Evolutionary conservation across 2,888 invertebrate species (phyloP).

Genomic region (Latrodectus elegans): DNA sequence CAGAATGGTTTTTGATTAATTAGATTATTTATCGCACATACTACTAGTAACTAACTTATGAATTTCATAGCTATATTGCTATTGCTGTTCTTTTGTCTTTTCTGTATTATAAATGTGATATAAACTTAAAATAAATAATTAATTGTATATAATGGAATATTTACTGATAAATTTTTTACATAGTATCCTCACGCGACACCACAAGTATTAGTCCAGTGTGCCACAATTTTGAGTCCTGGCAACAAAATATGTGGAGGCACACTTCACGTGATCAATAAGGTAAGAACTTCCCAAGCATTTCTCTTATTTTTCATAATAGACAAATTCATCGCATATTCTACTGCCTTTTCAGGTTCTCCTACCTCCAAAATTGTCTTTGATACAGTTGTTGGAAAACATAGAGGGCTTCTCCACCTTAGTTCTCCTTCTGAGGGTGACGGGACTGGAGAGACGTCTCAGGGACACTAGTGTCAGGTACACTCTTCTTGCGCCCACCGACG

Average conservation of each 20-base stretch:
- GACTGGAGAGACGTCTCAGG: slow-evolving; percentile 73
- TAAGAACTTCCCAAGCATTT: slow-evolving; percentile 4
- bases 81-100: too few species aligned
- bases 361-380: slow-evolving; percentile 77
- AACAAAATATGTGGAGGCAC: slow-evolving; percentile 82
- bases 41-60: too few species aligned
- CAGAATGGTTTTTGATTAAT: too few species aligned
- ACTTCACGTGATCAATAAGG: slow-evolving; percentile 80
- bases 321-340: neutral
- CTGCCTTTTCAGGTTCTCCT: slow-evolving; percentile 71
- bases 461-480: slow-evolving; percentile 77
- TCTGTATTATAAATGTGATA: too few species aligned
- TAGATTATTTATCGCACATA: too few species aligned
- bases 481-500: slow-evolving; percentile 79
- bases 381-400: slow-evolving; percentile 77
- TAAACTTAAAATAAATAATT: too few species aligned
- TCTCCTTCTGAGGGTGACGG: slow-evolving; percentile 74
- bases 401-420: slow-evolving; percentile 77
- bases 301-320: neutral
- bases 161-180: neutral
- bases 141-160: too few species aligned
- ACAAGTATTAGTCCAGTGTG: slow-evolving; percentile 82
- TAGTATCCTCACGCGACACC: slow-evolving; percentile 73
- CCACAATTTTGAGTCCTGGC: slow-evolving; percentile 79
- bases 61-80: too few species aligned